A percentile compares a stretch with the other conserved stretches of the same genome.
Conservation (phyloP, 2,797 vertebrate genomes). For the Lacerta viridis region DNA sequence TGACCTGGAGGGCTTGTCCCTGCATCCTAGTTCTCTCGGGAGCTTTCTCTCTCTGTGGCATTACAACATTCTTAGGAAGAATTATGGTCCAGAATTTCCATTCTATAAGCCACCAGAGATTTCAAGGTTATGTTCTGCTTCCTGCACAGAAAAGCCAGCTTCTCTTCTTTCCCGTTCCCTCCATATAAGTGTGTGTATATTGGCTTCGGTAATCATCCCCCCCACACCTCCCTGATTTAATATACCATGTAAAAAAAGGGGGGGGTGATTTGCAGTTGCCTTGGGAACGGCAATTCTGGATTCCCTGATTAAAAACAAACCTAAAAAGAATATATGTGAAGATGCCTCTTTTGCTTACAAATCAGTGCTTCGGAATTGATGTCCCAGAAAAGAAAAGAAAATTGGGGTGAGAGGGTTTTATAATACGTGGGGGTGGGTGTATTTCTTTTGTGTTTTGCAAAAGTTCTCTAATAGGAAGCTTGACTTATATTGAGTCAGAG, state of each 20-base stretch:
- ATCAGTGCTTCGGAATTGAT: conserved; percentile 59
- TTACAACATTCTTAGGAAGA: conserved; percentile 29
- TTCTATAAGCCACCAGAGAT: conserved; percentile 25
- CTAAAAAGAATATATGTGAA: conserved; percentile 43
- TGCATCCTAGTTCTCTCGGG: neutral
- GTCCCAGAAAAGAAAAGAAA: neutral
- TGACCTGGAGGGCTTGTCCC: neutral
- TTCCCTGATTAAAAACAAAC: conserved; percentile 59
- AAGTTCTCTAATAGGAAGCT: too few species aligned
- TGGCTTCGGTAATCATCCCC: conserved; percentile 57
- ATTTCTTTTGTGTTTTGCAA: too few species aligned
- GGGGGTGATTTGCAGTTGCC: conserved; percentile 65
- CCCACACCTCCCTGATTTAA: conserved; percentile 37
- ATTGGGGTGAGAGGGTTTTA: too few species aligned
- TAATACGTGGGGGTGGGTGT: too few species aligned
- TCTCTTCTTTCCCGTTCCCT: too few species aligned
- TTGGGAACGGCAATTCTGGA: conserved; percentile 68
- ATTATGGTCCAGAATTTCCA: conserved; percentile 33
- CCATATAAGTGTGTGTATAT: neutral
- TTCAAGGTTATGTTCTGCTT: conserved; percentile 43
- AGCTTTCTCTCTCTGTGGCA: neutral
- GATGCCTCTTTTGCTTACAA: conserved; percentile 56
- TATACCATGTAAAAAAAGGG: conserved; percentile 40
- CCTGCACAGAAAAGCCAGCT: neutral
- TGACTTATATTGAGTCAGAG: too few species aligned